Percentiles rank a stretch among this genome's conserved stretches.
These are phyloP conservation scores for Chloroceryle aenea DNA, from an alignment of 2,113 vertebrate species.

Conservation along the genomic window DNA sequence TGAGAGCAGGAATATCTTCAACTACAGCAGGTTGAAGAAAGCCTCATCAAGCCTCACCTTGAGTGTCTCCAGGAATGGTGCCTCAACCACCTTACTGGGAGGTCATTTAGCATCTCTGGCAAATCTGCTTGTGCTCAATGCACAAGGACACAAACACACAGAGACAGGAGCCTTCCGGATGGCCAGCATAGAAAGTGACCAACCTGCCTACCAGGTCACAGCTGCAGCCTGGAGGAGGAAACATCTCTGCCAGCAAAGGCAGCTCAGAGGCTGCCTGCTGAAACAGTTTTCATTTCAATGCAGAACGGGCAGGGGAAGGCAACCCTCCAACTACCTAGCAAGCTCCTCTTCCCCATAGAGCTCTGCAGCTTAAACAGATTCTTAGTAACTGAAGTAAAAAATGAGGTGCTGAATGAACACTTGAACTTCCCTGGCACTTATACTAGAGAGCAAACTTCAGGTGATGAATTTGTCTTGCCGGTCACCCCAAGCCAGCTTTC, in stretches of 20 bases:
- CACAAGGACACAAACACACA: not conserved
- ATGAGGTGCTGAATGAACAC: not conserved
- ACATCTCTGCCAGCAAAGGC: not conserved
- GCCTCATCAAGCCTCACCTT: too few relatives aligned
- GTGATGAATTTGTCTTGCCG: not conserved
- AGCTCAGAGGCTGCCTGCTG: not conserved
- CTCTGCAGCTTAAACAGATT: not conserved
- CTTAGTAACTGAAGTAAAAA: not conserved
- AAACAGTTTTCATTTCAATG: constrained; percentile 26
- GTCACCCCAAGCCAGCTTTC: not conserved
- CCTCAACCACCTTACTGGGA: too few relatives aligned
- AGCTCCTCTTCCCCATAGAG: not conserved
- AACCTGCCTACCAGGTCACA: not conserved
- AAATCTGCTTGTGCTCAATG: not conserved
- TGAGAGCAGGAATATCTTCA: too few relatives aligned
- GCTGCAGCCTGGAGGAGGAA: not conserved
- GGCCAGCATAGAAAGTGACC: not conserved
- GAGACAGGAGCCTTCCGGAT: not conserved
- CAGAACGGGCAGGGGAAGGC: not conserved
- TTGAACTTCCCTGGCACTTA: not conserved
- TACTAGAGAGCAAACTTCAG: not conserved
- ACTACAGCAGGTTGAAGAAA: too few relatives aligned
- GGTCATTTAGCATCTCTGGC: not conserved
- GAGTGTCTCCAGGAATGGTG: too few relatives aligned
- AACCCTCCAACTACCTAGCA: not conserved